Evolutionary conservation across 2,113 vertebrate genomes (phyloP).

Genomic region (Alosa alosa): DNA sequence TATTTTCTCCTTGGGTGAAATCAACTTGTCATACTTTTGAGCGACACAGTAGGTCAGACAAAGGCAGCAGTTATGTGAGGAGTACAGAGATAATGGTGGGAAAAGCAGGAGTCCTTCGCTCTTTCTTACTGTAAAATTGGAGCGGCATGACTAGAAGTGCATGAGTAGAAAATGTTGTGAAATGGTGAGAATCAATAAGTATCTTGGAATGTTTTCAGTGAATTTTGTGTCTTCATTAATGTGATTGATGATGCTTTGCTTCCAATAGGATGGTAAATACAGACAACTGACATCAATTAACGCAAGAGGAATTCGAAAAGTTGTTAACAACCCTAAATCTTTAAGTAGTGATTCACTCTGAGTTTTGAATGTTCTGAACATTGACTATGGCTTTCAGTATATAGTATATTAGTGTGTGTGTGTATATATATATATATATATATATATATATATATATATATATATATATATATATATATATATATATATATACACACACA

Average conservation of each 20-base stretch:
- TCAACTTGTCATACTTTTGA: constrained; percentile 71
- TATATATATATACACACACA: too few relatives aligned
- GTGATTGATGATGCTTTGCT: neutral
- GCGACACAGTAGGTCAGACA: constrained; percentile 56
- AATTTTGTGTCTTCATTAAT: neutral
- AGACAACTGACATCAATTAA: too few relatives aligned
- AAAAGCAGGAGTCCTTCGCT: neutral
- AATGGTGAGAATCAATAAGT: neutral
- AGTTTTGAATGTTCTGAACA: too few relatives aligned
- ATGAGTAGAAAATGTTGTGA: neutral
- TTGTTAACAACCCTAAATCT: too few relatives aligned
- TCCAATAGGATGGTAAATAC: neutral
- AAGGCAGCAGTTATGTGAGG: constrained; percentile 60
- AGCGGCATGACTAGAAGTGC: neutral
- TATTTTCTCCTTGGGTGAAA: constrained; percentile 67
- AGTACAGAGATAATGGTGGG: constrained; percentile 50
- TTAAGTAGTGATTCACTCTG: too few relatives aligned
- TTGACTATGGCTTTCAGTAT: too few relatives aligned
- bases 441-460: too few relatives aligned
- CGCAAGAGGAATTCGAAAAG: too few relatives aligned
- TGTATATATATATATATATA: too few relatives aligned
- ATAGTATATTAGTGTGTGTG: too few relatives aligned
- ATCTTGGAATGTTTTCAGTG: neutral
- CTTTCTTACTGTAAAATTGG: neutral
- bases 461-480: too few relatives aligned